Evolutionary conservation across 2,113 vertebrate species (phyloP), one percentile per base, ranked within the genome.

Genomic region (Manacus vitellinus): DNA sequence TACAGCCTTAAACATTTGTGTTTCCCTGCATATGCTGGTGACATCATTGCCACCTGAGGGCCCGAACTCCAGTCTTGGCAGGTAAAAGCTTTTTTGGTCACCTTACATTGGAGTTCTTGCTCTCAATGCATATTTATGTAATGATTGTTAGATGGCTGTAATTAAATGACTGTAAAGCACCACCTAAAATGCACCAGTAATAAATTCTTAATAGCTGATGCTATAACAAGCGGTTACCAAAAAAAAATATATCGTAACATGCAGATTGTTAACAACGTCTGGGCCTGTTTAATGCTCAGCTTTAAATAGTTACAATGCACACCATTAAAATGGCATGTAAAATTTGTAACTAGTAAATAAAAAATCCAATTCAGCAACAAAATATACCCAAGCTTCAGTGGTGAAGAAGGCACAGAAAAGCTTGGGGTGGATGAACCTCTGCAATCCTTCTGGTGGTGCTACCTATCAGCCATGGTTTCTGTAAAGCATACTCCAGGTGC

Each of bases 11-110:
- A 95, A 88, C 71, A 30, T 77, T 87, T 88, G 68, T 54, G 35
- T 89, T 96, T 88, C 89, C 81, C 74, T 90, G 82, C 76, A 94
- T 71, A 49, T 89, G 82, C 67, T 3, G 6, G 76, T 97, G 94
- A 96, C 91, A 95, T 96, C 96, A 97, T 89, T 89, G 89, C 86
- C 96, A 95, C 94, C 85, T 83, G 87, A 94, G 91, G 93, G 80
- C 66, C 80, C 82, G 51, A 91, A 96, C 94, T 86, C 81, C 47
- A 70, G 14, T 93, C 82, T 95, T 96, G 96, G 97, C 96, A 96
- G 77, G 85, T 92, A 58, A 85, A 94, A 96, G 85, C 85, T 89
- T 88, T 96, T 78, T 0, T 35, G 85, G 85, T 94, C 81, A 83
- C 88, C 79, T 94, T 90, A 93, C 84, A 54, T 11, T 55, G 31